A percentile compares a stretch with the other conserved stretches of the same genome.
Evolutionary conservation across 2,113 vertebrate species (phyloP).

Genomic region (Herpetotheres cachinnans): DNA sequence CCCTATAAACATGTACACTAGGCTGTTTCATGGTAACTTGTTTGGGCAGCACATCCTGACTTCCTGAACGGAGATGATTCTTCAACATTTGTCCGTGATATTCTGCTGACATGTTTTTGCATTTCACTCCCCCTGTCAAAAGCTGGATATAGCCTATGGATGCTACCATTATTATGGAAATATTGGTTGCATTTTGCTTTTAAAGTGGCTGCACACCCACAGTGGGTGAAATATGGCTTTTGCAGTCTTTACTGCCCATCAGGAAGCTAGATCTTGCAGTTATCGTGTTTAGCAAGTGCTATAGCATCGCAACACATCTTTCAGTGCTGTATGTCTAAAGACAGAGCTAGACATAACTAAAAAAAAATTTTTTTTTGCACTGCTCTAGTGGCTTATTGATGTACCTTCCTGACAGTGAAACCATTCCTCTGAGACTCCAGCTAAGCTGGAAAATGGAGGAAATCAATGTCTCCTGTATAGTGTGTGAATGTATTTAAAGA

Average conservation of each 20-base stretch:
- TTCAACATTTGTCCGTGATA: background rate
- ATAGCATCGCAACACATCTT: background rate
- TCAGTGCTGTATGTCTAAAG: background rate
- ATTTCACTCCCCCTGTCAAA: background rate
- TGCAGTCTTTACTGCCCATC: background rate
- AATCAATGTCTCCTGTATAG: background rate
- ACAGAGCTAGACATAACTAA: background rate
- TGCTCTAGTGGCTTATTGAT: background rate
- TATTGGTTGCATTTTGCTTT: background rate
- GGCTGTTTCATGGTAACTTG: background rate
- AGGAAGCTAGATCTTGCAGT: background rate
- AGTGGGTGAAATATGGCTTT: background rate
- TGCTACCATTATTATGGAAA: background rate
- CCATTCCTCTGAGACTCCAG: background rate
- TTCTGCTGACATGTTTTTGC: background rate
- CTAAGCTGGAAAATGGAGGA: background rate
- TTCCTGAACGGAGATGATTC: background rate
- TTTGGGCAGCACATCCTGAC: background rate
- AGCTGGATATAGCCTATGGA: background rate
- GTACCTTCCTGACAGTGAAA: background rate
- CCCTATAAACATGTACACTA: background rate
- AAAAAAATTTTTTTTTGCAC: background rate
- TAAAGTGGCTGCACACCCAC: background rate
- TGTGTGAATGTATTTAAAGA: background rate
- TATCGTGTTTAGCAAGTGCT: background rate